Percentiles rank a stretch among this genome's conserved stretches.
These are phyloP conservation scores for Saimiri boliviensis DNA, from an alignment of 2,113 vertebrate genomes.

Conservation along the genomic window DNA sequence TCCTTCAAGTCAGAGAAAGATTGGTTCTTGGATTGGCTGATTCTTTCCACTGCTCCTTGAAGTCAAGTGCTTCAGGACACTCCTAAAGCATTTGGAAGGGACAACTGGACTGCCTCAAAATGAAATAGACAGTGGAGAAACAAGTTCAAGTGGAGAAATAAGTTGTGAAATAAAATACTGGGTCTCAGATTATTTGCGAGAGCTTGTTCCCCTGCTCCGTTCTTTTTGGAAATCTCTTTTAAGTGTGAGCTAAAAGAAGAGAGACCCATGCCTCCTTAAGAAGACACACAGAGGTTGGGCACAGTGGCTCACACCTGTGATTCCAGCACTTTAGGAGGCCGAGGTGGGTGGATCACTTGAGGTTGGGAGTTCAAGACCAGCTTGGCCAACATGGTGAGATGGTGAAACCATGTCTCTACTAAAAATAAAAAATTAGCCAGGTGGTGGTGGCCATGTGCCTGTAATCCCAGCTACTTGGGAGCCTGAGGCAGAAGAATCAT, in stretches of 20 bases:
- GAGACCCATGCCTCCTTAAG: neutral
- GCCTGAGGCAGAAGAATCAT: too few species aligned
- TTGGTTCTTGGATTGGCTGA: constrained; percentile 68
- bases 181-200: constrained; percentile 66
- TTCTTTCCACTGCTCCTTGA: constrained; percentile 66
- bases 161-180: constrained; percentile 68
- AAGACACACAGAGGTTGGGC: neutral
- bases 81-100: constrained; percentile 60
- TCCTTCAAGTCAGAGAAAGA: constrained; percentile 71
- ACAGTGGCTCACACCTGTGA: too few species aligned
- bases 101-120: constrained; percentile 66
- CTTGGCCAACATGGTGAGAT: too few species aligned
- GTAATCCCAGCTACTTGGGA: too few species aligned
- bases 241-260: constrained; percentile 13
- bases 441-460: too few species aligned
- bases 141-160: constrained; percentile 60
- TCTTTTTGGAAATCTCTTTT: neutral
- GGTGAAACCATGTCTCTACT: too few species aligned
- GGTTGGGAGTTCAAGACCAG: too few species aligned
- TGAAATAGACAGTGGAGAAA: constrained; percentile 44
- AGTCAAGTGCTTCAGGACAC: constrained; percentile 64
- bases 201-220: neutral
- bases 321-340: too few species aligned
- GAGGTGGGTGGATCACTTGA: too few species aligned
- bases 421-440: too few species aligned